Evolutionary conservation across 2,797 vertebrate species (phyloP).

Genomic region (Hoplostethus atlanticus): DNA sequence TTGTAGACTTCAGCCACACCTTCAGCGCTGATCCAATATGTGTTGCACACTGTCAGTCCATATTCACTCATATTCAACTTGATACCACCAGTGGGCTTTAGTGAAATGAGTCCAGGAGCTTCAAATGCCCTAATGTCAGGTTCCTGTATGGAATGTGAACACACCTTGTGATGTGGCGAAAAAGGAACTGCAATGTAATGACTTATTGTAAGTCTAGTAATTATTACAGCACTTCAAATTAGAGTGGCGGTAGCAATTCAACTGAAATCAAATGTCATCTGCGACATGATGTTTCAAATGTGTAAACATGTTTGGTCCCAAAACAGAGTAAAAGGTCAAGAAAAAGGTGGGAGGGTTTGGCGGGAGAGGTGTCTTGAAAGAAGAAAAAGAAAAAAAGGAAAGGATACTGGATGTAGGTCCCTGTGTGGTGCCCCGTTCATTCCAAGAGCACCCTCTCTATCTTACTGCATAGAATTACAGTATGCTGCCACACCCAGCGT

Average conservation of each 20-base stretch:
- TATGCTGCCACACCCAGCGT: constrained; percentile 43
- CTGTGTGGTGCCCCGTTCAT: constrained; percentile 34
- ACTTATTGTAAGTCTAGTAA: constrained; percentile 28
- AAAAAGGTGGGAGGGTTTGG: constrained; percentile 48
- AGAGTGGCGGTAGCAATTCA: constrained; percentile 30
- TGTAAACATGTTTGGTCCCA: constrained; percentile 79
- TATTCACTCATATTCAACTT: constrained; percentile 9
- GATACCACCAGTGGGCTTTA: constrained; percentile 8
- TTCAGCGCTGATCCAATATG: neutral
- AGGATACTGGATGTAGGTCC: constrained; percentile 65
- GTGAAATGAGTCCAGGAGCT: constrained; percentile 34
- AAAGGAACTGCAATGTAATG: constrained; percentile 61
- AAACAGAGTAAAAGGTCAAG: constrained; percentile 59
- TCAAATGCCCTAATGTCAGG: constrained; percentile 40
- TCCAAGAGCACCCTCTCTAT: constrained; percentile 32
- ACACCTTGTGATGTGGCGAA: constrained; percentile 44
- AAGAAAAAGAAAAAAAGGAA: constrained; percentile 55
- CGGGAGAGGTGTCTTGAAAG: constrained; percentile 64
- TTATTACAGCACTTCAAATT: constrained; percentile 37
- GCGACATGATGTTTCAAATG: constrained; percentile 58
- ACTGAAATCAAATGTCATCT: constrained; percentile 46
- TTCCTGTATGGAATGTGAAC: constrained; percentile 75
- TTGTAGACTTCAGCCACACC: neutral
- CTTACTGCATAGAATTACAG: constrained; percentile 24
- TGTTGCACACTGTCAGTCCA: neutral